Base-by-base conservation (phyloP, 2,888 invertebrate genomes). In the Embidobia sp. region DNA sequence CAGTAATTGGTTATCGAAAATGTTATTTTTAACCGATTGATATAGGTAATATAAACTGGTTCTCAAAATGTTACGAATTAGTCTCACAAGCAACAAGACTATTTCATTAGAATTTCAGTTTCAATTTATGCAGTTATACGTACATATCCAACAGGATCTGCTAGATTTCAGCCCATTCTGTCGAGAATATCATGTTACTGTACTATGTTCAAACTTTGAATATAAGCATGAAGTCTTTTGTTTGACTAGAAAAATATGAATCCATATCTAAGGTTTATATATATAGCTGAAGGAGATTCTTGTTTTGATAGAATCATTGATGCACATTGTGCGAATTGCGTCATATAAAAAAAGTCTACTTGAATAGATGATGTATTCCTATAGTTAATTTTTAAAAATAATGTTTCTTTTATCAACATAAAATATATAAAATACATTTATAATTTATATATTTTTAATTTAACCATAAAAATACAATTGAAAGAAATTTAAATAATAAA, bases 81-180 rank as follows among this genome's bases (percentile, higher is more conserved):
- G 6, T 22, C 3, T 22, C 3, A 4, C 22, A 22, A 4, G 22
- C 3, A 22, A 22, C 22, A 22, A 53, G 53, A 27, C 37, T 44
- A 64, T 40, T 64, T 51, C 53, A 53, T 42, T 40, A 51, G 33
- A 64, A 53, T 31, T 64, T 64, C 44, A 33, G 51, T 10, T 53
- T 31, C 40, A 42, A 53, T 42, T 51, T 53, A 44, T 64, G 40
- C 40, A 49, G 40, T 49, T 64, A 64, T 64, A 64, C 42, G 53
- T 64, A 64, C 53, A 53, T 53, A 53, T 64, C 51, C 33, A 49
- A 22, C 31, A 53, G 64, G 64, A 64, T 64, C 64, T 37, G 31
- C 44, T 22, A 33, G 44, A 53, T 51, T 64, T 33, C 33, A 26
- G 26, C 29, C 26, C 26, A 29, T 16, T 16, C 31, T 53, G 27